These are phyloP conservation scores for Drosophila paracracens DNA, from an alignment of 2,888 invertebrate genomes.

Conservation along the genomic window DNA sequence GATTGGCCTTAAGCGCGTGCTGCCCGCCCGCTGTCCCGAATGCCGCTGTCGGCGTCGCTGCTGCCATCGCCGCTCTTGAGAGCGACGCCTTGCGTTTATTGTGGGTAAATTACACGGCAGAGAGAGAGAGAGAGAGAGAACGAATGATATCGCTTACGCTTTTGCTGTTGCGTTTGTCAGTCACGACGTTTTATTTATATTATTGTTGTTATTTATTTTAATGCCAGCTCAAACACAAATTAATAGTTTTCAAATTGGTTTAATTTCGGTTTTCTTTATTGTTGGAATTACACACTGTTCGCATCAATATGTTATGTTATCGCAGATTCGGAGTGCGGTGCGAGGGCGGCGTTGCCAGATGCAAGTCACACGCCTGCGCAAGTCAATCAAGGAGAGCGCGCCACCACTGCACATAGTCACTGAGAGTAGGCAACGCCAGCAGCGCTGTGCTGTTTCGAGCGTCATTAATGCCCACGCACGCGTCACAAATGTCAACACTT, in stretches of 20 bases:
- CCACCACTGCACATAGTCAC: not conserved
- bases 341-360: conserved; percentile 65
- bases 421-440: conserved; percentile 14
- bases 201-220: conserved; percentile 19
- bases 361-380: conserved; percentile 65
- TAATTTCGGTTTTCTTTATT: conserved; percentile 5
- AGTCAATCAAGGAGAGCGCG: conserved; percentile 38
- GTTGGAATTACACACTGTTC: conserved; percentile 14
- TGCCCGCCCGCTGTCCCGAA: conserved; percentile 44
- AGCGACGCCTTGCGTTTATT: conserved; percentile 68
- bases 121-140: conserved; percentile 44
- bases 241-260: conserved; percentile 40
- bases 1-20: conserved; percentile 74
- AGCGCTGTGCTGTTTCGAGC: conserved; percentile 30
- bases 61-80: conserved; percentile 19
- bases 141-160: not conserved
- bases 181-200: conserved; percentile 37
- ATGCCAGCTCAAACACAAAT: conserved; percentile 47
- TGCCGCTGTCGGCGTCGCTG: conserved; percentile 30
- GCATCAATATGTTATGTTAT: conserved; percentile 21
- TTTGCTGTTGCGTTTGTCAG: conserved; percentile 6
- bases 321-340: conserved; percentile 26
- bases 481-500: conserved; percentile 18
- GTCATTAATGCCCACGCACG: conserved; percentile 41
- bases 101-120: conserved; percentile 71